Evolutionary conservation across 1,140 invertebrate species (phyloP).

Genomic region (Drosophila grimshawi): DNA sequence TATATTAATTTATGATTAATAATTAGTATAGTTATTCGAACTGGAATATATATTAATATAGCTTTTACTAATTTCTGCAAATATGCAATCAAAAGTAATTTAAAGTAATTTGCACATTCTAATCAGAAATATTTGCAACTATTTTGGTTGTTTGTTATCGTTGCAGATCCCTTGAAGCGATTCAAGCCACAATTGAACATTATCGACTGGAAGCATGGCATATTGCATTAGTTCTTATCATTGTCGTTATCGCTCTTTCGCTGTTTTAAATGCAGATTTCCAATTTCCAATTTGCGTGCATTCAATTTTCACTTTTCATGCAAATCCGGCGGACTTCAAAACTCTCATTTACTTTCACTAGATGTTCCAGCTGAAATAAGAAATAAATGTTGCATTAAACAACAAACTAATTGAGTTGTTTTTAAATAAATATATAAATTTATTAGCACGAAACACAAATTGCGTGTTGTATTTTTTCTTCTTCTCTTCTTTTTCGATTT

Average conservation of each 20-base stretch:
- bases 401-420: constrained; percentile 52
- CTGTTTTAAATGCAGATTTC: constrained; percentile 18
- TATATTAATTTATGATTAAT: too few relatives aligned
- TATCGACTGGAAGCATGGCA: constrained; percentile 78
- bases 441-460: constrained; percentile 42
- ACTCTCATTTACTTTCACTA: constrained; percentile 65
- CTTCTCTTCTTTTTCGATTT: not conserved
- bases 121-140: not conserved
- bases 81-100: too few relatives aligned
- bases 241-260: constrained; percentile 13
- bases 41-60: too few relatives aligned
- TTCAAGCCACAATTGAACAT: constrained; percentile 76
- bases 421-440: constrained; percentile 27
- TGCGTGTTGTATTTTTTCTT: constrained; percentile 14
- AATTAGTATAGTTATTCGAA: too few relatives aligned
- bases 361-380: constrained; percentile 48
- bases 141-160: constrained; percentile 3
- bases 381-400: constrained; percentile 75
- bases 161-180: constrained; percentile 78
- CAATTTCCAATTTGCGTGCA: constrained; percentile 47
- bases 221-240: constrained; percentile 55
- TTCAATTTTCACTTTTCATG: constrained; percentile 46
- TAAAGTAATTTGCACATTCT: not conserved
- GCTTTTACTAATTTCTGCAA: too few relatives aligned
- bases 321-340: constrained; percentile 24